These are phyloP conservation scores for Proisotoma minuta DNA, from an alignment of 2,888 invertebrate species.

Conservation along the genomic window DNA sequence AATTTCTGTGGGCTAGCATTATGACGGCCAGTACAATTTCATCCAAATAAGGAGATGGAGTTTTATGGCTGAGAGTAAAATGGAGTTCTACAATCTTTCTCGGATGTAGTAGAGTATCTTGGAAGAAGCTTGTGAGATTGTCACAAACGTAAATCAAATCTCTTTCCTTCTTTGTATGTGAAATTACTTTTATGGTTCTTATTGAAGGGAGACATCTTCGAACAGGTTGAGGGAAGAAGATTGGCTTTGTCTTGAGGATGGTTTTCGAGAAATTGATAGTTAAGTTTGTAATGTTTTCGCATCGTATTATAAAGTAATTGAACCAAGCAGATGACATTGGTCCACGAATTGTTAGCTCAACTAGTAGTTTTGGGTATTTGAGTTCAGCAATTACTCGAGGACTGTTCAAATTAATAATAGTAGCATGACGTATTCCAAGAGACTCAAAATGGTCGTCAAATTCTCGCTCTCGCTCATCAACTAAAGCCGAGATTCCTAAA, in stretches of 20 bases:
- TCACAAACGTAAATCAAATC: slow-evolving; percentile 11
- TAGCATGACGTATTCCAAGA: neutral
- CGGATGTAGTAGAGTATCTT: neutral
- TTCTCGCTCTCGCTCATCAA: neutral
- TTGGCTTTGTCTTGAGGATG: neutral
- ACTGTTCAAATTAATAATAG: neutral
- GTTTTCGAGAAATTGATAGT: neutral
- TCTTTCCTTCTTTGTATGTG: slow-evolving; percentile 7
- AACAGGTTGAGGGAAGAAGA: neutral
- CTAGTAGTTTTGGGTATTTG: neutral
- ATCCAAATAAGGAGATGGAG: neutral
- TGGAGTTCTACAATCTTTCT: neutral
- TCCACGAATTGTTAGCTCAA: slow-evolving; percentile 1
- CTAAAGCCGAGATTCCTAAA: neutral
- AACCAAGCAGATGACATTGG: neutral
- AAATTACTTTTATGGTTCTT: neutral
- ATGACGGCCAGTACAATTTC: neutral
- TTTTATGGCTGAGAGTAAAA: neutral
- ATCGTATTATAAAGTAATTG: neutral
- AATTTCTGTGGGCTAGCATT: slow-evolving; percentile 6
- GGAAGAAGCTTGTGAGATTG: neutral
- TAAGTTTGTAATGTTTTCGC: neutral
- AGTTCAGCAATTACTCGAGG: neutral
- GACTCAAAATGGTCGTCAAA: neutral
- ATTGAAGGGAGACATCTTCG: neutral